Evolutionary conservation across 2,797 vertebrate species (phyloP), one percentile per base, ranked within the genome.

Genomic region (Limnodromus scolopaceus): DNA sequence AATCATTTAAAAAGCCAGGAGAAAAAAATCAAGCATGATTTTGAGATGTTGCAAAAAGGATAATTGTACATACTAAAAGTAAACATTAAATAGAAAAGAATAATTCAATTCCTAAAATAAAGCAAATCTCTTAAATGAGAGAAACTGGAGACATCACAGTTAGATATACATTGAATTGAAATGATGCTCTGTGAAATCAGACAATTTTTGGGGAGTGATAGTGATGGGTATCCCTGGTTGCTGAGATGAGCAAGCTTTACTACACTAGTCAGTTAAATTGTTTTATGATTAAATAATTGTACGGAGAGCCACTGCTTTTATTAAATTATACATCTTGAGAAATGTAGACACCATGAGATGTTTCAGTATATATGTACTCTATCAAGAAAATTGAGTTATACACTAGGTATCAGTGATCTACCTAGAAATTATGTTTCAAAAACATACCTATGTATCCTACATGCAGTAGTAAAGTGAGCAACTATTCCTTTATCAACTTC

Each of bases 1-100:
- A 96, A 81, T 92, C 64, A 58, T 80, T 95, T 89, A 60, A 83
- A 80, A 79, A 95, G 43, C 49, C 68, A 68, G 46, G n/a, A 74
- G 68, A 93, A 69, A 91, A 76, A 96, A 95, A 95, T 86, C 28
- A 58, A 87, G 54, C 63, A 65, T 22, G 18, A 46, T 77, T 70
- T 78, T 71, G 46, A 79, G 65, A 46, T 22, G 36, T 43, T 77
- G 66, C 30, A 84, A 81, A 70, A 90, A 66, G 36, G 66, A 68
- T 39, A 83, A 77, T 63, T 38, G 28, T n/a, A 54, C 43, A 55
- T 55, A 81, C 13, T 61, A 82, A 72, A 91, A 84, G 23, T 60
- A 80, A 93, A 38, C 27, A 45, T 63, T 78, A 77, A 69, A 66
- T 43, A 76, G 45, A 63, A 74, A 89, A 75, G 38, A 84, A 64